These are phyloP conservation scores for Tauraco erythrolophus DNA, from an alignment of 2,113 vertebrate genomes.

Conservation along the genomic window DNA sequence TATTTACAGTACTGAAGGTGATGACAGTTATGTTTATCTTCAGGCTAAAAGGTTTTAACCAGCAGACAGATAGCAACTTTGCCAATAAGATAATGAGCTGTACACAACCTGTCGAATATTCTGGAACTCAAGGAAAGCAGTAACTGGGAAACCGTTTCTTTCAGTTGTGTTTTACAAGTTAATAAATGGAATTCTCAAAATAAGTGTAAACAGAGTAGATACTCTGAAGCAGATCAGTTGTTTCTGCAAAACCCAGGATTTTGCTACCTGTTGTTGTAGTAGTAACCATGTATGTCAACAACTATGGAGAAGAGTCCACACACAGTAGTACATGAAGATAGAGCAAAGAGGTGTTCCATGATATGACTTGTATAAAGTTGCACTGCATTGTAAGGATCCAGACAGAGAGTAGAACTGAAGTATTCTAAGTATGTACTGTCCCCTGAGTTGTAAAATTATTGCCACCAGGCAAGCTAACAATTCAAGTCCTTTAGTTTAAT, in stretches of 20 bases:
- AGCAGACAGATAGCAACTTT: background rate
- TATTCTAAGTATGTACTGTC: background rate
- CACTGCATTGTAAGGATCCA: background rate
- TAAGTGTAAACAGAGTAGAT: background rate
- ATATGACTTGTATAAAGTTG: background rate
- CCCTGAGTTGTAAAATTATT: background rate
- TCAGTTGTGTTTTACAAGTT: background rate
- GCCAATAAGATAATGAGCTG: background rate
- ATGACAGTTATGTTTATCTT: background rate
- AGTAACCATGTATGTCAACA: background rate
- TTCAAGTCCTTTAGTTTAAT: background rate
- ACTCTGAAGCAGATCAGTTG: background rate
- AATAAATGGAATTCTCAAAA: background rate
- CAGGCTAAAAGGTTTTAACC: background rate
- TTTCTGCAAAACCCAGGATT: background rate
- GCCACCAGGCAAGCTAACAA: background rate
- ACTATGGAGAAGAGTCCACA: rapidly evolving
- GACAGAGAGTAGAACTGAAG: background rate
- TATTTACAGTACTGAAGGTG: background rate
- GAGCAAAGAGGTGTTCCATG: background rate
- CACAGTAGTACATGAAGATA: background rate
- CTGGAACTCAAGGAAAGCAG: background rate
- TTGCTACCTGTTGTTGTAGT: background rate
- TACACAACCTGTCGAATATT: background rate
- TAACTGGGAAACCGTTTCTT: background rate